phyloP scores from a whole-genome alignment of 2,888 invertebrate species.

The Cephus spinipes region DNA sequence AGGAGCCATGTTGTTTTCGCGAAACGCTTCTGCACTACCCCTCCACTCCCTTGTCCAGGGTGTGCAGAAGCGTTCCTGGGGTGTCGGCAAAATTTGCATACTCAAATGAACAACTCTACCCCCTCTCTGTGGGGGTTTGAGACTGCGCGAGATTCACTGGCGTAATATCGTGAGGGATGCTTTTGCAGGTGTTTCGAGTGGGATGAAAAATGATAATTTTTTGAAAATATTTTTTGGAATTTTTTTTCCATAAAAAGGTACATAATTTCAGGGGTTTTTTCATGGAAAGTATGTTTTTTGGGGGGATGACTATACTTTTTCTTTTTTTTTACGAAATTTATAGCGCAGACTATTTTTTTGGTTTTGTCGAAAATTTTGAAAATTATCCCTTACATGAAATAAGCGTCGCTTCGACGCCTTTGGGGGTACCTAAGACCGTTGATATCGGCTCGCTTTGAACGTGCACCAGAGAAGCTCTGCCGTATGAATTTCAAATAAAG shows the following conservation, averaged over 20 bases:
- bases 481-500: constrained; percentile 52
- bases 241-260: too few relatives aligned
- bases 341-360: too few relatives aligned
- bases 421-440: constrained; percentile 42
- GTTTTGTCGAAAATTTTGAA: too few relatives aligned
- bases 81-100: constrained; percentile 27
- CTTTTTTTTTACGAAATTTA: too few relatives aligned
- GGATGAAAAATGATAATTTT: too few relatives aligned
- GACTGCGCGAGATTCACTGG: constrained; percentile 14
- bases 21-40: constrained; percentile 1
- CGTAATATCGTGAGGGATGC: constrained; percentile 9
- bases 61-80: constrained; percentile 9
- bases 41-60: not conserved
- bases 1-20: constrained; percentile 20
- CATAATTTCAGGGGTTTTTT: too few relatives aligned
- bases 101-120: constrained; percentile 27
- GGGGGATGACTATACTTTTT: too few relatives aligned
- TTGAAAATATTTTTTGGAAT: too few relatives aligned
- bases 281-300: too few relatives aligned
- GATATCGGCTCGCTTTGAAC: constrained; percentile 51
- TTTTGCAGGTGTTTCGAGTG: too few relatives aligned
- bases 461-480: constrained; percentile 31
- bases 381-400: too few relatives aligned
- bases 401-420: constrained; percentile 39
- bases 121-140: constrained; percentile 10